Conservation (phyloP, 2,113 vertebrate species). For the Oryzias celebensis region DNA sequence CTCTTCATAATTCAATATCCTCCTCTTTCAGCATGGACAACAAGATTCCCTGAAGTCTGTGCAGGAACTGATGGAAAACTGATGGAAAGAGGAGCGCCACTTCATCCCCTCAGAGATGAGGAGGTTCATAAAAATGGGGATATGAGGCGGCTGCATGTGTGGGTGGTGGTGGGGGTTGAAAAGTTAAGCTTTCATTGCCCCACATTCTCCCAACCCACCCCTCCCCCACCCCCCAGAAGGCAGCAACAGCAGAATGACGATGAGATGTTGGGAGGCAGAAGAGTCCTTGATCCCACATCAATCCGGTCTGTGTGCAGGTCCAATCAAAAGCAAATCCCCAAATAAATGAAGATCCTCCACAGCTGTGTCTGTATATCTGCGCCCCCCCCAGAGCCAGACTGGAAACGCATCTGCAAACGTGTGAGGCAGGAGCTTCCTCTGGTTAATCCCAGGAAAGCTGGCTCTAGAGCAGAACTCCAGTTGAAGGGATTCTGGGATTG, state of each 20-base stretch:
- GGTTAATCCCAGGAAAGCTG: slow-evolving; percentile 44
- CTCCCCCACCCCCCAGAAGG: too few species aligned
- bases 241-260: slow-evolving; percentile 4
- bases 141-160: slow-evolving; percentile 29
- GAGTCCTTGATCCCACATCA: slow-evolving; percentile 46
- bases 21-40: slow-evolving; percentile 39
- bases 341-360: slow-evolving; percentile 50
- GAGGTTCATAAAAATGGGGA: slow-evolving; percentile 35
- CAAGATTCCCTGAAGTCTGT: slow-evolving; percentile 51
- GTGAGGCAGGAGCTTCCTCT: slow-evolving; percentile 4
- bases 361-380: slow-evolving; percentile 11
- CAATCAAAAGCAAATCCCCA: slow-evolving; percentile 50
- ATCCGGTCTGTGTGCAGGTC: slow-evolving; percentile 41
- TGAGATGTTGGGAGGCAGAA: background rate
- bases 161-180: slow-evolving; percentile 8
- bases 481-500: slow-evolving; percentile 8
- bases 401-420: background rate
- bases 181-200: slow-evolving; percentile 70
- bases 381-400: background rate
- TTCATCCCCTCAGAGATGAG: slow-evolving; percentile 45
- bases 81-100: slow-evolving; percentile 42
- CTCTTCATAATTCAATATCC: slow-evolving; percentile 1
- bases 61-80: slow-evolving; percentile 31
- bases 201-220: slow-evolving; percentile 49
- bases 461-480: slow-evolving; percentile 6